These are phyloP conservation scores for Paedocypris micromegethes DNA, from an alignment of 2,797 vertebrate species.

Conservation along the genomic window DNA sequence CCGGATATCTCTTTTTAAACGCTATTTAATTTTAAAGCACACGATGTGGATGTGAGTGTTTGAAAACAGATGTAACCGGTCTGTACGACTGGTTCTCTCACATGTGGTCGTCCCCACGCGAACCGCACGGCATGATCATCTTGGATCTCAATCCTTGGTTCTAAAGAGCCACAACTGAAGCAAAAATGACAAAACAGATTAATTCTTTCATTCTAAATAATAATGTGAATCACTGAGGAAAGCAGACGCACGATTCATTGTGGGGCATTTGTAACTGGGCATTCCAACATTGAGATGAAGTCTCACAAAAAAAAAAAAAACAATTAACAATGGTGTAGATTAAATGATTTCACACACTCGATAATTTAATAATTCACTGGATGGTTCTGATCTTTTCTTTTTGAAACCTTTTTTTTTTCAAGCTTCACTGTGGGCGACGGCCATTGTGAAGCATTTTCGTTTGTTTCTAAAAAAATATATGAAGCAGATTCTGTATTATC, in stretches of 20 bases:
- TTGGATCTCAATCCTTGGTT: conserved; percentile 20
- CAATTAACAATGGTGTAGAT: background rate
- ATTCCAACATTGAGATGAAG: too few relatives aligned
- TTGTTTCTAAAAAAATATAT: too few relatives aligned
- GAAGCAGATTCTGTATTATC: too few relatives aligned
- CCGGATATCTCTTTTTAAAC: conserved; percentile 26
- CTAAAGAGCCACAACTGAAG: conserved; percentile 27
- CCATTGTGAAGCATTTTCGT: too few relatives aligned
- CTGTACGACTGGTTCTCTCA: conserved; percentile 43
- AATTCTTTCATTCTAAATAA: conserved; percentile 24
- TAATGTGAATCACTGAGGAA: conserved; percentile 42
- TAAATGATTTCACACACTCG: too few relatives aligned
- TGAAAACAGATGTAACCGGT: conserved; percentile 44
- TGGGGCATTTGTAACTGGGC: too few relatives aligned
- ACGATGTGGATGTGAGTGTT: conserved; percentile 24
- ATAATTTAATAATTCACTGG: too few relatives aligned
- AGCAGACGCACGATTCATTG: conserved; percentile 8
- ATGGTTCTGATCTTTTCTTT: too few relatives aligned
- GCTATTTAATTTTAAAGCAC: conserved; percentile 31
- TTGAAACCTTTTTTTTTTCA: too few relatives aligned
- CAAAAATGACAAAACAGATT: conserved; percentile 50
- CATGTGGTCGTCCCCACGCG: conserved; percentile 31
- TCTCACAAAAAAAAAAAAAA: background rate
- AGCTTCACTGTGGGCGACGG: too few relatives aligned
- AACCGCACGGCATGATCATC: conserved; percentile 26